A percentile compares a stretch with the other conserved stretches of the same genome.
Conservation (phyloP, 1,140 invertebrate genomes). For the Neodiprion virginianus region DNA sequence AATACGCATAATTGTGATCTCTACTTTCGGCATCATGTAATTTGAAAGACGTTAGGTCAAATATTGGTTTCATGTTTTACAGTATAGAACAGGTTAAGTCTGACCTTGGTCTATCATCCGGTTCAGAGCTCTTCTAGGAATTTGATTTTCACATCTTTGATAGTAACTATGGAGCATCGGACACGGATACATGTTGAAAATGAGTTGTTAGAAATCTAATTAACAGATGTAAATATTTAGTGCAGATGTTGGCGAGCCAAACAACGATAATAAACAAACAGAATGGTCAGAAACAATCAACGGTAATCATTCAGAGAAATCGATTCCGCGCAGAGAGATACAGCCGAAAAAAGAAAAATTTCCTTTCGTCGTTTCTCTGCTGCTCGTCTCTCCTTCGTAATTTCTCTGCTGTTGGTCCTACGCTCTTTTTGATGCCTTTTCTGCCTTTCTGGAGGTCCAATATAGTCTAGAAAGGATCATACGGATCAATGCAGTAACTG, state of each 20-base stretch:
- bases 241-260: not conserved
- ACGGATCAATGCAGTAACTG: no score
- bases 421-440: no score
- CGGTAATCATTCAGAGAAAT: not conserved
- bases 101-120: slow-evolving; percentile 5
- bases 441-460: no score
- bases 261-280: not conserved
- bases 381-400: no score
- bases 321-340: no score
- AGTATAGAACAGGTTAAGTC: not conserved
- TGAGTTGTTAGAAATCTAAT: not conserved
- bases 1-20: not conserved
- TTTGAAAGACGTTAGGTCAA: no score
- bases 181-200: slow-evolving; percentile 9
- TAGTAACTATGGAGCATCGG: slow-evolving; percentile 3
- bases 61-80: no score
- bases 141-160: slow-evolving; percentile 9
- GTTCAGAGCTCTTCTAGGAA: slow-evolving; percentile 1
- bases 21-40: no score
- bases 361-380: no score
- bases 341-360: no score
- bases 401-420: no score
- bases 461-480: no score
- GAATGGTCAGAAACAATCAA: not conserved
- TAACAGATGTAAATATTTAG: not conserved